These are phyloP conservation scores for Coboldia fuscipes DNA, from an alignment of 1,140 invertebrate species.

Conservation along the genomic window DNA sequence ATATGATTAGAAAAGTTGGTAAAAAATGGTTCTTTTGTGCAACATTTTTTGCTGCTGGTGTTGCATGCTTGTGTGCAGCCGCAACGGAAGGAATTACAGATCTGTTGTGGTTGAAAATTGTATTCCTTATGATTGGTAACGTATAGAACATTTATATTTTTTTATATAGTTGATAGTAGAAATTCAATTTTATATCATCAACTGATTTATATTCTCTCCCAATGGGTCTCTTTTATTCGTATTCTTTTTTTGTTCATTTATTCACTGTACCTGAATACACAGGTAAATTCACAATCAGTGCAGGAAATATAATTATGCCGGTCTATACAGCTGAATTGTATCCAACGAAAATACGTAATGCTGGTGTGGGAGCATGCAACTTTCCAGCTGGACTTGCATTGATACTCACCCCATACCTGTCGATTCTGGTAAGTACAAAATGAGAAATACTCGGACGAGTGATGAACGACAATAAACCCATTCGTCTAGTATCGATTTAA, in stretches of 20 bases:
- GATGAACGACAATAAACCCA: too few relatives aligned
- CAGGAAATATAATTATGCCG: constrained; percentile 46
- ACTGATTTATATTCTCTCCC: neutral
- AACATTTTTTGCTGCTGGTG: constrained; percentile 35
- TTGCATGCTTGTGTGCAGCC: constrained; percentile 35
- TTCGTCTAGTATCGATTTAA: constrained; percentile 2
- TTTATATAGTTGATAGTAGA: neutral
- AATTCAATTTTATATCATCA: neutral
- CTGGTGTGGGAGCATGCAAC: constrained; percentile 48
- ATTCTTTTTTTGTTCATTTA: neutral
- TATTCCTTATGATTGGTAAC: constrained; percentile 34
- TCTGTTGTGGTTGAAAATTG: constrained; percentile 32
- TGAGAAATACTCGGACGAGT: constrained; percentile 2
- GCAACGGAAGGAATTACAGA: constrained; percentile 24
- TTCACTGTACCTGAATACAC: constrained; percentile 3
- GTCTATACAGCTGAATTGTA: constrained; percentile 53
- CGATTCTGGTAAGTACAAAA: constrained; percentile 34
- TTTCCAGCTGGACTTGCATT: constrained; percentile 41
- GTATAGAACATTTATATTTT: neutral
- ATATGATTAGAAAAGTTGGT: constrained; percentile 42
- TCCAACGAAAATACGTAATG: constrained; percentile 46
- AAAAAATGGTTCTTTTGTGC: constrained; percentile 40
- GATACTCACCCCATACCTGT: constrained; percentile 48
- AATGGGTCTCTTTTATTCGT: too few relatives aligned
- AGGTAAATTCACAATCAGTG: constrained; percentile 42